Evolutionary conservation across 2,113 vertebrate genomes (phyloP).

Genomic region (Aptenodytes forsteri): DNA sequence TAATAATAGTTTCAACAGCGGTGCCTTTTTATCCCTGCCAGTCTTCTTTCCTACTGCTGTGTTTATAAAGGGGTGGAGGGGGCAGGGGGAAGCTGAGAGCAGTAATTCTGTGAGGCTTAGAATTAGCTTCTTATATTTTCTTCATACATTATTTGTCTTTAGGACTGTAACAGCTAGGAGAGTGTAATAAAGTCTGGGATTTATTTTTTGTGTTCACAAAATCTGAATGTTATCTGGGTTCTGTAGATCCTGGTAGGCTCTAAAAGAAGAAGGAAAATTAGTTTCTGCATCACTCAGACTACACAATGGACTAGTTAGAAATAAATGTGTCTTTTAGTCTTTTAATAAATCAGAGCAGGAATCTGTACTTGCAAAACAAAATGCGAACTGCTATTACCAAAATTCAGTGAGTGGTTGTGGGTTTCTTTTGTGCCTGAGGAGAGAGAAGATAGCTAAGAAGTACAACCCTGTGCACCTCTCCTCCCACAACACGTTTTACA

Average conservation of each 20-base stretch:
- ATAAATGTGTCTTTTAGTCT: conserved; percentile 14
- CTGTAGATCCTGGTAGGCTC: background rate
- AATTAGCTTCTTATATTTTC: conserved; percentile 16
- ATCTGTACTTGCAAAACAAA: background rate
- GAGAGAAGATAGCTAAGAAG: background rate
- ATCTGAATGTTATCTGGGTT: conserved; percentile 25
- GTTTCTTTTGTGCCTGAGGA: background rate
- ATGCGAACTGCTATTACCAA: background rate
- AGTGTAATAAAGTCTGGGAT: background rate
- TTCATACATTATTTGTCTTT: background rate
- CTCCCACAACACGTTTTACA: background rate
- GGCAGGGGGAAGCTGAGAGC: background rate
- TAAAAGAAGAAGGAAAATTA: conserved; percentile 37
- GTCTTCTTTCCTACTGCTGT: conserved; percentile 20
- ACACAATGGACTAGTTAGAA: conserved; percentile 16
- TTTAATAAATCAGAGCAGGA: background rate
- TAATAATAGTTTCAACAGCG: conserved; percentile 47
- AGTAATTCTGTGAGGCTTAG: conserved; percentile 20
- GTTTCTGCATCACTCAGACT: conserved; percentile 24
- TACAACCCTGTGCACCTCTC: background rate
- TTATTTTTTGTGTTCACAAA: conserved; percentile 12
- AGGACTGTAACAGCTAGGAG: background rate
- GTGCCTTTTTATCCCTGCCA: conserved; percentile 49
- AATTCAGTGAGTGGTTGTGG: background rate
- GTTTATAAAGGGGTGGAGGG: background rate